These are phyloP conservation scores for Apodemia mormo DNA, from an alignment of 2,888 invertebrate genomes.

Conservation along the genomic window DNA sequence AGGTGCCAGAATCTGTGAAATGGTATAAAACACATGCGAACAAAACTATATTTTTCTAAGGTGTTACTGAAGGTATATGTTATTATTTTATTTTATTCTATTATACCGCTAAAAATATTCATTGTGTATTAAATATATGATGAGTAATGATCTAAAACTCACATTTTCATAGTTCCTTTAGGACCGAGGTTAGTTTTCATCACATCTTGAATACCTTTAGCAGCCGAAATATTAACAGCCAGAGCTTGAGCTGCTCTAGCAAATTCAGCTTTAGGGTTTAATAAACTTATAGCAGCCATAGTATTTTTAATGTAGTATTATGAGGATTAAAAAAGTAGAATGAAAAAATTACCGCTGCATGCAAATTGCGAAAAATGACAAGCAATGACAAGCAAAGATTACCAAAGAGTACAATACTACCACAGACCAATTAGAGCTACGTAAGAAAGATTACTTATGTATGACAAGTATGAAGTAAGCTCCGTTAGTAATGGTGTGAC, in stretches of 20 bases:
- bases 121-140: not conserved
- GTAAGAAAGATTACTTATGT: too few relatives aligned
- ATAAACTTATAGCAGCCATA: constrained; percentile 95
- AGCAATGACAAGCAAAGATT: too few relatives aligned
- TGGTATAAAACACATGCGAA: not conserved
- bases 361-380: too few relatives aligned
- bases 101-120: not conserved
- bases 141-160: constrained; percentile 59
- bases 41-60: not conserved
- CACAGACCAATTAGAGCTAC: too few relatives aligned
- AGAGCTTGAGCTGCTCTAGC: constrained; percentile 98
- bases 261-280: constrained; percentile 99
- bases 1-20: not conserved
- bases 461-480: too few relatives aligned
- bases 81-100: not conserved
- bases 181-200: constrained; percentile 99
- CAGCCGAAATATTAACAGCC: constrained; percentile 97
- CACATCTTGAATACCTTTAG: constrained; percentile 99
- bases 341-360: not conserved
- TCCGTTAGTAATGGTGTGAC: too few relatives aligned
- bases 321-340: not conserved
- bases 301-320: not conserved
- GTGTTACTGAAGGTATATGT: not conserved
- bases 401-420: too few relatives aligned
- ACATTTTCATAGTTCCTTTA: constrained; percentile 99